A percentile compares a stretch with the other conserved stretches of the same genome.
phyloP scores from a whole-genome alignment of 2,113 vertebrate genomes.

The Pelmatolapia mariae region DNA sequence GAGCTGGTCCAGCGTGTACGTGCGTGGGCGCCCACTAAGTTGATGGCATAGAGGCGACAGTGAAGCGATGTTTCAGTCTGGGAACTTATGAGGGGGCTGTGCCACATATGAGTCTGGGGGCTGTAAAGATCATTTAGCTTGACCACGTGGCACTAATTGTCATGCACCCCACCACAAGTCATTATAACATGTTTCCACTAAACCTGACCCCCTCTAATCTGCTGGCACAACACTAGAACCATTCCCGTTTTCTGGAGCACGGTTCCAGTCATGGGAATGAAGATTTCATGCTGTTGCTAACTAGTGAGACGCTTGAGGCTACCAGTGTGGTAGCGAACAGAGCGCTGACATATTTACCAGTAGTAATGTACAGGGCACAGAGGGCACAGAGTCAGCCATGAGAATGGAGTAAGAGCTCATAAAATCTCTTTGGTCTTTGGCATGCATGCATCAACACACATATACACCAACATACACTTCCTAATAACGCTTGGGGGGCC shows the following conservation, averaged over 20 bases:
- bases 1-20: conserved; percentile 12
- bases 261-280: not conserved
- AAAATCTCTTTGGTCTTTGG: conserved; percentile 21
- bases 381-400: not conserved
- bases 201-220: not conserved
- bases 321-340: not conserved
- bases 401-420: not conserved
- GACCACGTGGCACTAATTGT: conserved; percentile 32
- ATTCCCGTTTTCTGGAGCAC: not conserved
- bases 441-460: conserved; percentile 14
- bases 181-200: conserved; percentile 42
- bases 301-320: not conserved
- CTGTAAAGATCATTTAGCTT: conserved; percentile 25
- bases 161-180: not conserved
- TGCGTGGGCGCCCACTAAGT: not conserved
- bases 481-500: not conserved
- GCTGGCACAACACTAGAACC: not conserved
- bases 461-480: conserved; percentile 2
- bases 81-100: conserved; percentile 19
- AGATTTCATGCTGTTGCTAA: not conserved
- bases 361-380: not conserved
- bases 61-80: conserved; percentile 18
- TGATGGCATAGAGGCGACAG: not conserved
- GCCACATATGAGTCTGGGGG: conserved; percentile 16
- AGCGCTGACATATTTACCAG: not conserved